A percentile compares a stretch with the other conserved stretches of the same genome.
These are phyloP conservation scores for Drosophila nikananu DNA, from an alignment of 1,140 invertebrate species.

Conservation along the genomic window DNA sequence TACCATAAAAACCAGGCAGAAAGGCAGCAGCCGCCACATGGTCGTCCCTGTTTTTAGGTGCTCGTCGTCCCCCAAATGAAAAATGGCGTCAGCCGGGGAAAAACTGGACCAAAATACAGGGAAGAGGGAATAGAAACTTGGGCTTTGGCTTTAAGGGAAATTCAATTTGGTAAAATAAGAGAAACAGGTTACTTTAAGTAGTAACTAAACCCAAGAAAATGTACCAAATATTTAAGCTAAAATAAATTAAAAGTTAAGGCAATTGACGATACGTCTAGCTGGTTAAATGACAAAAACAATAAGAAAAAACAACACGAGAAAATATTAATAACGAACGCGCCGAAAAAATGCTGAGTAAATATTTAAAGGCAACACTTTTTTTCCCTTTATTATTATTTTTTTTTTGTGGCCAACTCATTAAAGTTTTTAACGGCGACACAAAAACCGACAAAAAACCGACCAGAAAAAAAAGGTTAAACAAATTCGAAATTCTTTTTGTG, in stretches of 20 bases:
- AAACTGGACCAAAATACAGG: slow-evolving; percentile 47
- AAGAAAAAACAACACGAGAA: slow-evolving; percentile 12
- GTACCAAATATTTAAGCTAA: background rate
- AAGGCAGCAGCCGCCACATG: slow-evolving; percentile 59
- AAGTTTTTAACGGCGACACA: slow-evolving; percentile 54
- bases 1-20: slow-evolving; percentile 77
- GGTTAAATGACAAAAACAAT: slow-evolving; percentile 12
- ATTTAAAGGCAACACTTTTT: slow-evolving; percentile 67
- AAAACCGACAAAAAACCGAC: slow-evolving; percentile 20
- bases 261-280: slow-evolving; percentile 49
- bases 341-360: slow-evolving; percentile 81
- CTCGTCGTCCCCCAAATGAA: slow-evolving; percentile 59
- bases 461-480: slow-evolving; percentile 75
- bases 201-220: background rate
- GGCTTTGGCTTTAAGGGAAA: slow-evolving; percentile 19
- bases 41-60: slow-evolving; percentile 72
- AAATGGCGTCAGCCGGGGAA: slow-evolving; percentile 68
- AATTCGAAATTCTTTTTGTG: slow-evolving; percentile 67
- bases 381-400: background rate
- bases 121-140: background rate
- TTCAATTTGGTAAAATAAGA: background rate
- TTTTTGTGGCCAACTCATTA: slow-evolving; percentile 71
- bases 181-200: background rate
- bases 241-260: slow-evolving; percentile 18
- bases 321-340: slow-evolving; percentile 36